Evolutionary conservation across 2,113 vertebrate species (phyloP).

Genomic region (Laticauda colubrina): DNA sequence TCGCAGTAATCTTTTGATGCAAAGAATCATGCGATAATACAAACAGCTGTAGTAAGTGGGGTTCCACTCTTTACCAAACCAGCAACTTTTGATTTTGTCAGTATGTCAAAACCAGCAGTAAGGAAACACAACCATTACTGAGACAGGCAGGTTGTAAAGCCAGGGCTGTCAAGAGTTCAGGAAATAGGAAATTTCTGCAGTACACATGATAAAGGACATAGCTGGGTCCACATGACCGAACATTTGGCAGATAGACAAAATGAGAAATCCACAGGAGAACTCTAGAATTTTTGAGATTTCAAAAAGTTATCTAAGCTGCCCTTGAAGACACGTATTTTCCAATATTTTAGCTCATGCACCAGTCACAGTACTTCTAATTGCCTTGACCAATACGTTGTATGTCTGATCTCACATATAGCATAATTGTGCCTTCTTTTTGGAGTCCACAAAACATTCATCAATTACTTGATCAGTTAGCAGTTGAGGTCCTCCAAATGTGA

Average conservation of each 20-base stretch:
- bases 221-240: neutral
- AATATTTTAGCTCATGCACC: neutral
- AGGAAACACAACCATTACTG: neutral
- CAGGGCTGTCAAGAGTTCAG: neutral
- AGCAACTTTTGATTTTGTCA: neutral
- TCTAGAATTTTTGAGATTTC: neutral
- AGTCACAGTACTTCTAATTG: neutral
- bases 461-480: neutral
- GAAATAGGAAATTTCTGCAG: neutral
- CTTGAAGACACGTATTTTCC: neutral
- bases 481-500: neutral
- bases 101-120: neutral
- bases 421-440: neutral
- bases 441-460: neutral
- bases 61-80: neutral
- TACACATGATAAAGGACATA: neutral
- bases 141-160: neutral
- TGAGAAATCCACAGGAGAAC: neutral
- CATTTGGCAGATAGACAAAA: neutral
- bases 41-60: neutral
- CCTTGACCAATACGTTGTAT: neutral
- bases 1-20: neutral
- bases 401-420: neutral
- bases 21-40: neutral
- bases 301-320: neutral